Conservation (phyloP, 2,797 vertebrate genomes). For the Halcyon chelicuti region DNA sequence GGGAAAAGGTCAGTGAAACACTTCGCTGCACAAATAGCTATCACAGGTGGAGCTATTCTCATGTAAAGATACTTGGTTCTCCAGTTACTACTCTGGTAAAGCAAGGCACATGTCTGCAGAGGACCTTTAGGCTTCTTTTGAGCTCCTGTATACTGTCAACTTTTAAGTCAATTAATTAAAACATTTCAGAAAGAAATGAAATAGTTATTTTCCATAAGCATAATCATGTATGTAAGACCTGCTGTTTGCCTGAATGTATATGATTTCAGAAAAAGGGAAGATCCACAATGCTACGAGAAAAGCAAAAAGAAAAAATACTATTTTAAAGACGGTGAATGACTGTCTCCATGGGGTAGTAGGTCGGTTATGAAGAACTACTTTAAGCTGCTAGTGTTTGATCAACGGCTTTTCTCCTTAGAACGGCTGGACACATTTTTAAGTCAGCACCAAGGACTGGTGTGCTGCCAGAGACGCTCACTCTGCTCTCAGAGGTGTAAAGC, state of each 20-base stretch:
- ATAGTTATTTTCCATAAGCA: not conserved
- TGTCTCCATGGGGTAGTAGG: not conserved
- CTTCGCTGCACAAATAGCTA: not conserved
- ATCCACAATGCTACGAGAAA: not conserved
- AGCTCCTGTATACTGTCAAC: not conserved
- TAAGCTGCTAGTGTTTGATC: not conserved
- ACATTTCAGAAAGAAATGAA: not conserved
- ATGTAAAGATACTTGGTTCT: not conserved
- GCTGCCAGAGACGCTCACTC: not conserved
- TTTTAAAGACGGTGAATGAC: not conserved
- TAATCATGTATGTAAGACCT: not conserved
- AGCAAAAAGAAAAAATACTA: not conserved
- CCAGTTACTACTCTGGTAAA: not conserved
- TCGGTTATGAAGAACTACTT: not conserved
- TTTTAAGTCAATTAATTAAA: not conserved
- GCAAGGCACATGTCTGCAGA: not conserved
- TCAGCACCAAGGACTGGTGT: not conserved
- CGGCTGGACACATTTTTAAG: accelerated
- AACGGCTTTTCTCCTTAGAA: not conserved
- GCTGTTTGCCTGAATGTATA: not conserved
- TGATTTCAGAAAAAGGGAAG: not conserved
- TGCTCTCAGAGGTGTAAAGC: not conserved
- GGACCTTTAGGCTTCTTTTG: not conserved
- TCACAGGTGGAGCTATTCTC: not conserved
- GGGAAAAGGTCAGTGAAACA: not conserved